Base-by-base conservation (phyloP, 2,797 vertebrate species). In the Fundulus diaphanus region DNA sequence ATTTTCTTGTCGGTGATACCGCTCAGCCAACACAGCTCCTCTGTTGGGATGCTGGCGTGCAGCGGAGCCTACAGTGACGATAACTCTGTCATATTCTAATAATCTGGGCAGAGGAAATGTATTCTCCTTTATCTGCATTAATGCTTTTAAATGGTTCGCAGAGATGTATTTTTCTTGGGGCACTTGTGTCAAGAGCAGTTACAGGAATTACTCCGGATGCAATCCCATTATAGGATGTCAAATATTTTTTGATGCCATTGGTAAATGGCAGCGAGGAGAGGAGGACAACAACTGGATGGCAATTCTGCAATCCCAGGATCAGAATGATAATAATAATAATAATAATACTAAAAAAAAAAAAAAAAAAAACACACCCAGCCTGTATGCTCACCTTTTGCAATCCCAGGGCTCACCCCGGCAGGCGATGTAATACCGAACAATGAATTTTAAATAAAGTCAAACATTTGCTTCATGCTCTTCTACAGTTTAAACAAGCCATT, bases 391-490 rank as follows among this genome's bases (percentile, higher is more conserved):
- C 91, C 92, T 90, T 78, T n/a, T 89, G 89, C 87, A 92, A 82
- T 93, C 88, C 89, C 86, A n/a, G 84, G 83, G 83, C 87, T 93
- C 88, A 89, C 86, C 90, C 87, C 87, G 71, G 88, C 80, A 81
- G 51, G 73, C 92, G 74, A 92, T 90, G 92, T 92, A 92, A 93
- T 91, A 87, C 91, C 88, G 87, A 89, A 93, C 94, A 94, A 94
- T 93, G 92, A 90, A 94, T 94, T 94, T 94, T 93, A 93, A 92
- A 94, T 91, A 87, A 95, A 94, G 93, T 94, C 95, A 95, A 96
- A 96, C 94, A 96, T 95, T 95, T 94, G 92, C 94, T 93, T 93
- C 90, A 90, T 89, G 92, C 92, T 90, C 88, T 82, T 93, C 89
- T 81, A 78, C 92, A 94, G 94, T 95, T 95, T 95, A 94, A 96